Evolutionary conservation across 2,888 invertebrate species (phyloP).

Genomic region (Diaprepes abbreviatus): DNA sequence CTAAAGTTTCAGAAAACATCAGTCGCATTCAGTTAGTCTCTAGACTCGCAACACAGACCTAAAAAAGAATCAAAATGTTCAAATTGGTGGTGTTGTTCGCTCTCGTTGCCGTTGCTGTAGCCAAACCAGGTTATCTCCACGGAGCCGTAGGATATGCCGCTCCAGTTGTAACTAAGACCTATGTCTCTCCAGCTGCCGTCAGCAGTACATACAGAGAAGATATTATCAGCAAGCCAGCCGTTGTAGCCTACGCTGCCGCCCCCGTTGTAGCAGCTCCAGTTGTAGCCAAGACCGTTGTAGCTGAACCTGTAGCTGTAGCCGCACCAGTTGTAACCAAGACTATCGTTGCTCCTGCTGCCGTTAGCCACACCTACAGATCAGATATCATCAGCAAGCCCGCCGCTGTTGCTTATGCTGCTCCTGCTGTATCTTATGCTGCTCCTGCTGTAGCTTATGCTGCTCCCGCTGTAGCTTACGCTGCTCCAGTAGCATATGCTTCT

Average conservation of each 20-base stretch:
- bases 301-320: conserved; percentile 46
- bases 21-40: conserved; percentile 55
- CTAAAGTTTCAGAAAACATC: conserved; percentile 35
- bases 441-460: conserved; percentile 49
- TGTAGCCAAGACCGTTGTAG: conserved; percentile 54
- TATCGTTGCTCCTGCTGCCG: conserved; percentile 45
- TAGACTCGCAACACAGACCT: conserved; percentile 57
- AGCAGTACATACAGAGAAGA: conserved; percentile 55
- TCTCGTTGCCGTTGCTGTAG: conserved; percentile 73
- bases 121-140: conserved; percentile 62
- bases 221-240: conserved; percentile 52
- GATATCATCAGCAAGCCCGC: conserved; percentile 51
- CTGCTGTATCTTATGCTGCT: conserved; percentile 23
- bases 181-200: conserved; percentile 51
- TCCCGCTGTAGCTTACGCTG: not conserved
- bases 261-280: conserved; percentile 61
- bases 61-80: conserved; percentile 57
- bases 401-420: conserved; percentile 47
- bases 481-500: conserved; percentile 26
- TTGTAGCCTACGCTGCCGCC: conserved; percentile 56
- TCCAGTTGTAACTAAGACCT: conserved; percentile 36
- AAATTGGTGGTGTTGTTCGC: conserved; percentile 70
- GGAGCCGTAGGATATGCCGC: conserved; percentile 37
- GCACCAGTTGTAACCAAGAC: conserved; percentile 49
- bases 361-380: conserved; percentile 48